Evolutionary conservation across 2,797 vertebrate genomes (phyloP), one percentile per base, ranked within the genome.

Genomic region (Tapirus indicus): DNA sequence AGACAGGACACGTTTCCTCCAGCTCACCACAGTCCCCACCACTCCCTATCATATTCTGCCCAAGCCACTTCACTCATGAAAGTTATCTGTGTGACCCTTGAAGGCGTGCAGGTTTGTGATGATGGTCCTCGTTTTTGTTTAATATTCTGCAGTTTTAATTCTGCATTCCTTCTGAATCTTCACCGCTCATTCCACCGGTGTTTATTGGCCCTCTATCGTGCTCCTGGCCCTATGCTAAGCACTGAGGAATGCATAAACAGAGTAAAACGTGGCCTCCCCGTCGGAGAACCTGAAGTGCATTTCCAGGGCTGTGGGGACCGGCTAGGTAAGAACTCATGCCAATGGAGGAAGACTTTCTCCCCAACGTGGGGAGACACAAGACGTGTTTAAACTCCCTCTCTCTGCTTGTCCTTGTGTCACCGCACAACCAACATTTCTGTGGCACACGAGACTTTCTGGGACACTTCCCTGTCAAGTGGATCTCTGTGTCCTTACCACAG

Each of bases 1-100:
- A 82, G 68, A 13, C 7, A 6, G 35, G 20, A n/a, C 71, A 2
- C 3, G 49, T 12, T 41, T 49, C 17, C n/a, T 87, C n/a, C 32
- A 27, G 21, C 14, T 75, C 27, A 29, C 32, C 58, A 29, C 16
- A 54, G 38, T 29, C n/a, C 13, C 35, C 27, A 14, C 35, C 18
- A 20, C 21, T 62, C 27, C 52, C 49, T 52, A 0, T 4, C 0
- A 0, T 8, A 18, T 27, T 4, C 77, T 25, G 21, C 49, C 71
- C 5, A n/a, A 60, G 38, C 44, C 32, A 4, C n/a, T 27, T 58
- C 3, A 47, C 58, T 18, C 16, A 4, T 13, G 5, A 56, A 72
- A 21, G 16, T 38, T 54, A 60, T 66, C n/a, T 60, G 5, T n/a
- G 29, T 47, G 64, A 35, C 27, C 25, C 2, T 4, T 5, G 5